Evolutionary conservation across 2,888 invertebrate genomes (phyloP).

Genomic region (Pristionchus maxplancki): DNA sequence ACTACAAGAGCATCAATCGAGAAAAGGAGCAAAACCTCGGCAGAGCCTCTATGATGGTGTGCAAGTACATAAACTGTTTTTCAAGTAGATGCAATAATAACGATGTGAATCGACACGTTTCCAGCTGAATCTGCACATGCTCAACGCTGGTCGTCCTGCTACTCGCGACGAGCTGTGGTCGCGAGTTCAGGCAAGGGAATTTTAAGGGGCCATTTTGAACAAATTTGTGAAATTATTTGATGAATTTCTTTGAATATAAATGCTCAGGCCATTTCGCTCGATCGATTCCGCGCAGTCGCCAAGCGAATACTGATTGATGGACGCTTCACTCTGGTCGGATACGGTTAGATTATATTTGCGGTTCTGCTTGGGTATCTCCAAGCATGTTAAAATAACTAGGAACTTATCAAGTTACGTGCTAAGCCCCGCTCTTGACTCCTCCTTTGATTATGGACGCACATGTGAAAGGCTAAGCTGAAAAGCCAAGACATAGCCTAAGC

Average conservation of each 20-base stretch:
- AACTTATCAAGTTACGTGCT: too few relatives aligned
- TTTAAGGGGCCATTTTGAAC: neutral
- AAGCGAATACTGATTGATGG: neutral
- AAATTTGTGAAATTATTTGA: neutral
- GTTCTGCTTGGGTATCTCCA: neutral
- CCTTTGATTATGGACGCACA: too few relatives aligned
- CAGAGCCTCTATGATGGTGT: too few relatives aligned
- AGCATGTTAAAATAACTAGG: too few relatives aligned
- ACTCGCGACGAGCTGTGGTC: neutral
- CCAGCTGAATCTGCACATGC: neutral
- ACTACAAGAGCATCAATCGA: neutral
- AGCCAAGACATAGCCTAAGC: too few relatives aligned
- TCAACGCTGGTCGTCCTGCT: neutral
- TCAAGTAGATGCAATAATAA: too few relatives aligned
- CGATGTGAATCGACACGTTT: too few relatives aligned
- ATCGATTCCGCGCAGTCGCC: neutral
- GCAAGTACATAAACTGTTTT: too few relatives aligned
- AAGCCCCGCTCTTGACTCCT: too few relatives aligned
- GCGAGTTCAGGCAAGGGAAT: neutral
- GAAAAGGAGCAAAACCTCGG: neutral
- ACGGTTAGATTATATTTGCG: neutral
- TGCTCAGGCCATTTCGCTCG: neutral
- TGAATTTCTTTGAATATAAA: neutral
- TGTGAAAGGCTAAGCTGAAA: too few relatives aligned
- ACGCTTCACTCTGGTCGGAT: neutral